These are phyloP conservation scores for Saturnia japonica DNA, from an alignment of 2,888 invertebrate species.

Conservation along the genomic window DNA sequence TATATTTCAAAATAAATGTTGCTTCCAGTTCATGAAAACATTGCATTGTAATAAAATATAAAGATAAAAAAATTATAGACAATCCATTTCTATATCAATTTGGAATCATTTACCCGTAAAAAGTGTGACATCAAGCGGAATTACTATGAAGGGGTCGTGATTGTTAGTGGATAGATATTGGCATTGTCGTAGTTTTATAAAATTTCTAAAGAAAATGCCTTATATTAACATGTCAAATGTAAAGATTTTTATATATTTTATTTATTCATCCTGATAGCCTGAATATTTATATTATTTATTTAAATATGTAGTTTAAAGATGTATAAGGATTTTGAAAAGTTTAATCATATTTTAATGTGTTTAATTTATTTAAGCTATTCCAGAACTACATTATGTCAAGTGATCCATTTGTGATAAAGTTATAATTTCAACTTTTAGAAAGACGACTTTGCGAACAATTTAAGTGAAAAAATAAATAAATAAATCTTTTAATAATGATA, in stretches of 20 bases:
- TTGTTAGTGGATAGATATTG: slow-evolving; percentile 42
- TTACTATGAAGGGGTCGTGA: slow-evolving; percentile 62
- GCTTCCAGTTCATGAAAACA: slow-evolving; percentile 26
- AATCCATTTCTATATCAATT: slow-evolving; percentile 34
- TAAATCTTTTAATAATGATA: slow-evolving; percentile 26
- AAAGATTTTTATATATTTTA: neutral
- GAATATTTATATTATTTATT: neutral
- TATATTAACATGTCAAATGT: neutral
- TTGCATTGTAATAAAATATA: slow-evolving; percentile 11
- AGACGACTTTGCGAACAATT: slow-evolving; percentile 32
- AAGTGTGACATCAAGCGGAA: slow-evolving; percentile 72
- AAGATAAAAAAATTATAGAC: slow-evolving; percentile 66
- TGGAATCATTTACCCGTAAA: slow-evolving; percentile 67
- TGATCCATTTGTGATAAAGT: slow-evolving; percentile 36
- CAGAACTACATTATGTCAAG: slow-evolving; percentile 11
- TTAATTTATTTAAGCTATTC: slow-evolving; percentile 21
- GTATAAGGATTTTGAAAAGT: too few relatives aligned
- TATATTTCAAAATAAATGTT: neutral
- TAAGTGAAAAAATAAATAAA: slow-evolving; percentile 35
- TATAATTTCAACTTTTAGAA: slow-evolving; percentile 44
- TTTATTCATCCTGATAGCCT: too few relatives aligned
- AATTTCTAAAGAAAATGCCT: neutral
- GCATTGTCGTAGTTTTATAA: neutral
- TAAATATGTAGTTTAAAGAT: too few relatives aligned
- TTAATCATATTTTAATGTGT: too few relatives aligned